Conservation (phyloP, 2,113 vertebrate genomes). For the Pteropus alecto region DNA sequence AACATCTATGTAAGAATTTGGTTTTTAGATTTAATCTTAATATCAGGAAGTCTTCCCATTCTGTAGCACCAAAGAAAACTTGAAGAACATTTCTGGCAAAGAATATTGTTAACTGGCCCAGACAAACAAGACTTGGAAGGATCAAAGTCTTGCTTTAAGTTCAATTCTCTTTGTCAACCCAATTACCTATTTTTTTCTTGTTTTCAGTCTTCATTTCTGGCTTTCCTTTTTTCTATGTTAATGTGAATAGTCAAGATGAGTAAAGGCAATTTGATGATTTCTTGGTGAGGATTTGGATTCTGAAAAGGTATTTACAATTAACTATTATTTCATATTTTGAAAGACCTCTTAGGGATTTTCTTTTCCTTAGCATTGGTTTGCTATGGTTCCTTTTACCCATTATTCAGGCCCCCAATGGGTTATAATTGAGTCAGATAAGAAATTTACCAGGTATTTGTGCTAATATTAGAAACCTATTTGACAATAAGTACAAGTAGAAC, state of each 20-base stretch:
- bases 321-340: not conserved
- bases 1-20: not conserved
- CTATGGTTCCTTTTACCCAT: not conserved
- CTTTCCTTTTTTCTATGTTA: not conserved
- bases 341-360: not conserved
- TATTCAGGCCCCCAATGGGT: not conserved
- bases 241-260: conserved; percentile 26
- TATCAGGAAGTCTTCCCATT: not conserved
- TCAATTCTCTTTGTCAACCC: conserved; percentile 21
- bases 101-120: not conserved
- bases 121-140: not conserved
- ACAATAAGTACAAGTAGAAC: not conserved
- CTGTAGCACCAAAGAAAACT: not conserved
- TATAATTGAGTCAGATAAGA: not conserved
- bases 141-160: conserved; percentile 47
- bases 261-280: conserved; percentile 30
- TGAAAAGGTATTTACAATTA: conserved; percentile 1
- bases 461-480: not conserved
- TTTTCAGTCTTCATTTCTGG: conserved; percentile 21
- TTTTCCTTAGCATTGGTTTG: not conserved
- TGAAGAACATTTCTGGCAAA: not conserved
- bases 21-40: conserved; percentile 10
- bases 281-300: not conserved
- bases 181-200: not conserved
- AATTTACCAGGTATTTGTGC: not conserved